These are phyloP conservation scores for Synodontis membranacea DNA, from an alignment of 2,113 vertebrate species.

Conservation along the genomic window DNA sequence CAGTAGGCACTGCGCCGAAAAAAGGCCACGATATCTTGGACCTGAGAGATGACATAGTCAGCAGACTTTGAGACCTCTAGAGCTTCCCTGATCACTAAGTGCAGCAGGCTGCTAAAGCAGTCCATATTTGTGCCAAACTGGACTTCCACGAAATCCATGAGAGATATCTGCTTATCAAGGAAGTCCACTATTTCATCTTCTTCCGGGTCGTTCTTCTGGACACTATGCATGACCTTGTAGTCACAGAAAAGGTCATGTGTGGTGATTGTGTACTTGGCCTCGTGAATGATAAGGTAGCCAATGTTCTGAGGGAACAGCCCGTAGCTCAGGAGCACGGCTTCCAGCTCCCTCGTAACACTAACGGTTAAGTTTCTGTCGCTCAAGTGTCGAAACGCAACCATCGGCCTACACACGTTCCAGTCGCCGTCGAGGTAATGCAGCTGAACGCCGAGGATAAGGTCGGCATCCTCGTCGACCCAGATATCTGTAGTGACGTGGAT, in stretches of 20 bases:
- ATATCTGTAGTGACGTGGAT: constrained; percentile 73
- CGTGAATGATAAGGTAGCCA: constrained; percentile 68
- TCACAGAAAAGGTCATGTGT: constrained; percentile 70
- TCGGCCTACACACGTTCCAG: constrained; percentile 70
- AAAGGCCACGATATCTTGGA: constrained; percentile 71
- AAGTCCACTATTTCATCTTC: constrained; percentile 69
- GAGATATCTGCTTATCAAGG: constrained; percentile 62
- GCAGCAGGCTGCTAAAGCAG: constrained; percentile 64
- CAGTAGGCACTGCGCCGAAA: constrained; percentile 72
- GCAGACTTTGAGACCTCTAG: constrained; percentile 72
- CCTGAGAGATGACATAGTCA: constrained; percentile 70
- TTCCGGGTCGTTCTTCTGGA: constrained; percentile 64
- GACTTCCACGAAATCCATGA: constrained; percentile 61
- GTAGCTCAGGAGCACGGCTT: constrained; percentile 73
- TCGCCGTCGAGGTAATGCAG: constrained; percentile 70
- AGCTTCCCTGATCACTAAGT: constrained; percentile 72
- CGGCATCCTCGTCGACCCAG: constrained; percentile 63
- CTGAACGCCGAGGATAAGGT: constrained; percentile 66
- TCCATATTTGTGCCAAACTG: constrained; percentile 61
- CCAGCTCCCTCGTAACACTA: constrained; percentile 64
- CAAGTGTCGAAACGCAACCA: constrained; percentile 72
- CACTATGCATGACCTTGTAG: constrained; percentile 69
- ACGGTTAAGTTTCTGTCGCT: constrained; percentile 53
- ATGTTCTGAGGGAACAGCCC: constrained; percentile 72
- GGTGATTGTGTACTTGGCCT: constrained; percentile 68